Evolutionary conservation across 1,140 invertebrate species (phyloP), one percentile per base, ranked within the genome.

Genomic region (Sarcophaga peregrina): DNA sequence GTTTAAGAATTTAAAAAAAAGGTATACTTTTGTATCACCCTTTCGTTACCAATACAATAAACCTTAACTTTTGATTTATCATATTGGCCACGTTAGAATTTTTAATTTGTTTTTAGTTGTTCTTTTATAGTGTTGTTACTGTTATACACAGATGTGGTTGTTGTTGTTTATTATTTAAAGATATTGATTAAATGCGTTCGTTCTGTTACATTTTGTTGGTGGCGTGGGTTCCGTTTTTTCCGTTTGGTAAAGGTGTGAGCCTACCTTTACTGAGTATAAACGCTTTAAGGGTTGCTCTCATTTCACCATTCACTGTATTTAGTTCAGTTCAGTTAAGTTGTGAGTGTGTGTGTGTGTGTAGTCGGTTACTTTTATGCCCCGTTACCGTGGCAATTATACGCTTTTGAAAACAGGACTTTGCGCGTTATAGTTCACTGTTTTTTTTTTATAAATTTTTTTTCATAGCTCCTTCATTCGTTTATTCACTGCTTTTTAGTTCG

Each of bases 341-440:
- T n/a, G 0, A 37, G n/a, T 11, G 10, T 58, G 11, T 15, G 4
- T n/a, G 62, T 68, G n/a, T 25, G 8, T 20, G 62, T 25, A 68
- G n/a, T 8, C 62, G 8, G 17, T 25, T 37, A 25, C 20, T 25
- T 68, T 17, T 68, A 68, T 68, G 62, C 62, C 62, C 62, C 62
- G 62, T 25, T 68, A 68, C 62, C 62, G 62, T 68, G 62, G 62
- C 62, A 68, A 68, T 68, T 68, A 68, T 68, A 68, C 62, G 62
- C 17, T 68, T 68, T 68, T 20, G 20, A 68, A 68, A 68, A 58
- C 15, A 58, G 62, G 17, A 68, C 62, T 68, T 68, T 68, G 62
- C 62, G 17, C 62, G 62, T 68, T 37, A 2, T 37, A 37, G 25
- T 37, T 37, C 1, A 37, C 25, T n/a, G n/a, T n/a, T n/a, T n/a